These are phyloP conservation scores for Drosophila insularis DNA, from an alignment of 1,140 invertebrate genomes.

Conservation along the genomic window DNA sequence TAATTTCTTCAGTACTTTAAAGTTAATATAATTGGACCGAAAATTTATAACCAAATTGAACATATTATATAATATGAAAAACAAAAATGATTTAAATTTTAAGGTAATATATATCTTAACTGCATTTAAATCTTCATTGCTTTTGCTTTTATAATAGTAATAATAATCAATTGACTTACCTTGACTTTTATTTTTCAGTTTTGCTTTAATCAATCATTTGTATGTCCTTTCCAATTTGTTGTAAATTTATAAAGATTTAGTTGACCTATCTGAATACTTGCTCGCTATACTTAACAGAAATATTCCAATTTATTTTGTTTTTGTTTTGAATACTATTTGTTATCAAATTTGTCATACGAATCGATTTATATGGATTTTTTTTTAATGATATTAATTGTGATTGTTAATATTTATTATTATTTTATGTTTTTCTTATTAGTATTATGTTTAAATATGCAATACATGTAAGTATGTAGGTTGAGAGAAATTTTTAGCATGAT, in stretches of 20 bases:
- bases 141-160: too few species aligned
- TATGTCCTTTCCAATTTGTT: conserved; percentile 48
- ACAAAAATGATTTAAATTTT: too few species aligned
- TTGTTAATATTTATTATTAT: conserved; percentile 45
- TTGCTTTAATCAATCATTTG: conserved; percentile 29
- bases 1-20: too few species aligned
- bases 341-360: conserved; percentile 51
- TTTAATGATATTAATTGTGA: conserved; percentile 54
- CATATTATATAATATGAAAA: too few species aligned
- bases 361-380: conserved; percentile 7
- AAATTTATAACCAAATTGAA: too few species aligned
- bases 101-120: too few species aligned
- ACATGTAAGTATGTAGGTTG: conserved; percentile 32
- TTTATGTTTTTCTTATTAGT: conserved; percentile 17
- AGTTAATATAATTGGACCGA: too few species aligned
- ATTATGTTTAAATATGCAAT: conserved; percentile 53
- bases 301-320: conserved; percentile 58
- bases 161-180: conserved; percentile 39
- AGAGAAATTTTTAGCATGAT: conserved; percentile 33
- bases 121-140: too few species aligned
- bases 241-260: conserved; percentile 45
- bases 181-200: conserved; percentile 26
- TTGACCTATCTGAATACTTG: conserved; percentile 59
- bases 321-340: conserved; percentile 38
- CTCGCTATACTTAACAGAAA: conserved; percentile 34